Conservation (phyloP, 92 coral and sea anemone genomes). For the Heliopora coerulea region DNA sequence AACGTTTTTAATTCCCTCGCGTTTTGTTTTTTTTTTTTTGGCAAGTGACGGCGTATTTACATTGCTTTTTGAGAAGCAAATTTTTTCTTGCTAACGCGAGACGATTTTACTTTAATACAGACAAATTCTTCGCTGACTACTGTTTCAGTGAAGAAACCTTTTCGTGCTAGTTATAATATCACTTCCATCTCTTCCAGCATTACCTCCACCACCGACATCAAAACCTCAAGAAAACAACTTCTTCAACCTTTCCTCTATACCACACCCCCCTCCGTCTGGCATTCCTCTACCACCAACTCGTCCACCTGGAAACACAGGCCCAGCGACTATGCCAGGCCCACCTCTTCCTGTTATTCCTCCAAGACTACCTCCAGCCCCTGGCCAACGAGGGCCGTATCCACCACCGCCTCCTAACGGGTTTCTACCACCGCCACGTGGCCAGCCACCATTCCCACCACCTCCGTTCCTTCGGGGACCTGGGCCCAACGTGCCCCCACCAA, state of each 20-base stretch:
- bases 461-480: constrained; percentile 76
- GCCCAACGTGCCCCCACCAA: constrained; percentile 71
- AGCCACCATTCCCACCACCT: constrained; percentile 57
- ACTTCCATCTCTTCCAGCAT: constrained; percentile 48
- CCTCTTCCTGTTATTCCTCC: constrained; percentile 70
- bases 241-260: constrained; percentile 76
- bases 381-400: constrained; percentile 58
- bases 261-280: constrained; percentile 39
- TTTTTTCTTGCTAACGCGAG: too few relatives aligned
- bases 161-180: too few relatives aligned
- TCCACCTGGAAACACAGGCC: constrained; percentile 2
- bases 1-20: too few relatives aligned
- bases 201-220: constrained; percentile 89
- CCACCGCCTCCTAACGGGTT: constrained; percentile 75
- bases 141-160: too few relatives aligned
- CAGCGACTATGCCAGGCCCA: constrained; percentile 29
- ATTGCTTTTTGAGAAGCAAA: too few relatives aligned
- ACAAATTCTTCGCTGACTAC: too few relatives aligned
- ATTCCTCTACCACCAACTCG: constrained; percentile 55
- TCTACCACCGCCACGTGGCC: constrained; percentile 86
- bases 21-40: too few relatives aligned
- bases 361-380: constrained; percentile 81
- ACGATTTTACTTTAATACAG: too few relatives aligned
- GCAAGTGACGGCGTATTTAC: too few relatives aligned
- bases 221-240: constrained; percentile 71